Evolutionary conservation across 2,888 invertebrate genomes (phyloP).

Genomic region (Acleris holmiana): DNA sequence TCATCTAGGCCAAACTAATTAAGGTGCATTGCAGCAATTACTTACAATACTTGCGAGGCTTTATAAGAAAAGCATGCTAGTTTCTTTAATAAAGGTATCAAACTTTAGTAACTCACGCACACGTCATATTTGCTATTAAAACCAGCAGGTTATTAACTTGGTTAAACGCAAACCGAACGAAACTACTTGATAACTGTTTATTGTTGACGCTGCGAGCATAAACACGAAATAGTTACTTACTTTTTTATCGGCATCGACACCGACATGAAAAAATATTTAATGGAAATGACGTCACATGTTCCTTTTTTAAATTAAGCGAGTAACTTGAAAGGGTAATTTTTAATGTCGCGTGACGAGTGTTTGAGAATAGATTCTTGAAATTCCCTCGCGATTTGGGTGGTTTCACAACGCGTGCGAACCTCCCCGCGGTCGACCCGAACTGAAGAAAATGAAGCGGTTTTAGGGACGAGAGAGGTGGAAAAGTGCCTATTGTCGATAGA

Average conservation of each 20-base stretch:
- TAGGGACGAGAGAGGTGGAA: conserved; percentile 51
- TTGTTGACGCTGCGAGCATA: conserved; percentile 10
- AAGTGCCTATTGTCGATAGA: conserved; percentile 31
- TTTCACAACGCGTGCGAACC: conserved; percentile 43
- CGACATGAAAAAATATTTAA: conserved; percentile 12
- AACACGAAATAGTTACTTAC: conserved; percentile 42
- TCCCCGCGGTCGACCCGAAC: conserved; percentile 57
- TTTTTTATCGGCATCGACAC: conserved; percentile 35
- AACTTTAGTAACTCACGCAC: conserved; percentile 4
- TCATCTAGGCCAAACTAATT: neutral
- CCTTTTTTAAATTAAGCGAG: conserved; percentile 18
- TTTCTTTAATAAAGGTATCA: neutral
- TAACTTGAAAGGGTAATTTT: conserved; percentile 20
- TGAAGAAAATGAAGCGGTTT: conserved; percentile 65
- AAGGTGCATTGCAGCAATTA: conserved; percentile 17
- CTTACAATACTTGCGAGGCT: neutral
- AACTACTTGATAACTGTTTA: conserved; percentile 26
- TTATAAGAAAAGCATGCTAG: neutral
- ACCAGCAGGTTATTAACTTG: neutral
- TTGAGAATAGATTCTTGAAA: conserved; percentile 30
- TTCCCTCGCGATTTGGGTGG: conserved; percentile 40
- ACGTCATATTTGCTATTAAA: conserved; percentile 10
- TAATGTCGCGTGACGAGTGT: conserved; percentile 31
- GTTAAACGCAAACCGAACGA: conserved; percentile 4
- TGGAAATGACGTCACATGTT: conserved; percentile 42